These are phyloP conservation scores for Notamacropus eugenii DNA, from an alignment of 2,797 vertebrate genomes.

Conservation along the genomic window DNA sequence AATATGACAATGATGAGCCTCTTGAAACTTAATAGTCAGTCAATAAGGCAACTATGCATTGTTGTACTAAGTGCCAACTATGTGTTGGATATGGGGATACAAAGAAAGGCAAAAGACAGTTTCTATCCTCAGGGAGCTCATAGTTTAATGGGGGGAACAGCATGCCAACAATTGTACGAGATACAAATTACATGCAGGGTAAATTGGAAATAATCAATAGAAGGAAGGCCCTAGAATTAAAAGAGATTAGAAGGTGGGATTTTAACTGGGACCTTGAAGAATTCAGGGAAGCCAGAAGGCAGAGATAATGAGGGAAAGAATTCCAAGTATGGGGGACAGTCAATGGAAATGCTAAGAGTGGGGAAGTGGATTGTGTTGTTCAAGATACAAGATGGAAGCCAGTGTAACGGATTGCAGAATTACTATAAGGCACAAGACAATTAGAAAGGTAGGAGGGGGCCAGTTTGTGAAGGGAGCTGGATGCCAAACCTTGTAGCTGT, in stretches of 20 bases:
- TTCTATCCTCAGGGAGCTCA: background rate
- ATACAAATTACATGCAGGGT: background rate
- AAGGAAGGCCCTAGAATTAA: background rate
- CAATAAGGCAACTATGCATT: background rate
- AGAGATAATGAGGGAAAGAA: background rate
- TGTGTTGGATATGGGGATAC: background rate
- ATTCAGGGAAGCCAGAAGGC: background rate
- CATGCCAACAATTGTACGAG: background rate
- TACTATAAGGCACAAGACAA: background rate
- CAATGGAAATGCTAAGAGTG: background rate
- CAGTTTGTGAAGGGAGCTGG: background rate
- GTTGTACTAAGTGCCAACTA: background rate
- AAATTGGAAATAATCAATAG: background rate
- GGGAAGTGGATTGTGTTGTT: background rate
- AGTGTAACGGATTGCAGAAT: background rate
- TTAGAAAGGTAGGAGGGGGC: background rate
- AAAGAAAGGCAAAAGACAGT: background rate
- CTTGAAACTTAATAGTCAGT: background rate
- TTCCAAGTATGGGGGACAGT: background rate
- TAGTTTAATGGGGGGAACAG: background rate
- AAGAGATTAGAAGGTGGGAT: background rate
- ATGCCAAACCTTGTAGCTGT: background rate
- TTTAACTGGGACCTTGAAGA: background rate
- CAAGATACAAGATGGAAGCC: background rate
- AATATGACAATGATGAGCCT: background rate